phyloP scores from a whole-genome alignment of 2,797 vertebrate species.

The Sebastes diaconus region DNA sequence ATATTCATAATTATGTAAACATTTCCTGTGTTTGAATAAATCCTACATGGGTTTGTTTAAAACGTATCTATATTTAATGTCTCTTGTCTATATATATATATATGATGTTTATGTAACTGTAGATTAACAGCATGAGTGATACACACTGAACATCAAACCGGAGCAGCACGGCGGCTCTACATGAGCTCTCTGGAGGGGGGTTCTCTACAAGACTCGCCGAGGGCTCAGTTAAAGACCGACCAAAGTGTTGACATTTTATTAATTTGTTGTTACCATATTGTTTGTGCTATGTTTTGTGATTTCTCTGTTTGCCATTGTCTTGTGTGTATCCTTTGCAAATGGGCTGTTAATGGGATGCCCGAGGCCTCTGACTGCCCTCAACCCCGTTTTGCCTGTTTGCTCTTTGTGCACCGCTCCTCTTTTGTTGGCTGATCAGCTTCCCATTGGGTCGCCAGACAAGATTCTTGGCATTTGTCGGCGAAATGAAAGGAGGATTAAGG shows the following conservation, averaged over 20 bases:
- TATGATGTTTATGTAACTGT: not conserved
- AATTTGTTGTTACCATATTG: slow-evolving; percentile 52
- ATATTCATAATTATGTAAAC: not conserved
- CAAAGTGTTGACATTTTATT: slow-evolving; percentile 35
- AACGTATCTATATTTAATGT: not conserved
- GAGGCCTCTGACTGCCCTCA: slow-evolving; percentile 77
- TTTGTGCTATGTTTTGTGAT: slow-evolving; percentile 32
- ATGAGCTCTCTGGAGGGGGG: not conserved
- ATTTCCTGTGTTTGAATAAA: not conserved
- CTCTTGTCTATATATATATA: no score
- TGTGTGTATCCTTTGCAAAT: slow-evolving; percentile 56
- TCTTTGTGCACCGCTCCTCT: slow-evolving; percentile 88
- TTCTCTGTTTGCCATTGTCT: slow-evolving; percentile 50
- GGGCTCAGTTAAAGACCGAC: slow-evolving; percentile 31
- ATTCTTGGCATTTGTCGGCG: slow-evolving; percentile 94
- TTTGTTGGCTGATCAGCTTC: slow-evolving; percentile 97
- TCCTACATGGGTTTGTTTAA: not conserved
- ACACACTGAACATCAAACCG: not conserved
- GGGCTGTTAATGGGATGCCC: slow-evolving; percentile 56
- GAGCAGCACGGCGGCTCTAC: not conserved
- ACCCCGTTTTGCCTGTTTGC: slow-evolving; percentile 82
- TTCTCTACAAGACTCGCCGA: not conserved
- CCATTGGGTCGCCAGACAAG: slow-evolving; percentile 91
- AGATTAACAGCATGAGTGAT: not conserved
- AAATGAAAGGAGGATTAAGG: slow-evolving; percentile 97